Conservation (phyloP, 2,888 invertebrate species). For the Diloba caeruleocephala region DNA sequence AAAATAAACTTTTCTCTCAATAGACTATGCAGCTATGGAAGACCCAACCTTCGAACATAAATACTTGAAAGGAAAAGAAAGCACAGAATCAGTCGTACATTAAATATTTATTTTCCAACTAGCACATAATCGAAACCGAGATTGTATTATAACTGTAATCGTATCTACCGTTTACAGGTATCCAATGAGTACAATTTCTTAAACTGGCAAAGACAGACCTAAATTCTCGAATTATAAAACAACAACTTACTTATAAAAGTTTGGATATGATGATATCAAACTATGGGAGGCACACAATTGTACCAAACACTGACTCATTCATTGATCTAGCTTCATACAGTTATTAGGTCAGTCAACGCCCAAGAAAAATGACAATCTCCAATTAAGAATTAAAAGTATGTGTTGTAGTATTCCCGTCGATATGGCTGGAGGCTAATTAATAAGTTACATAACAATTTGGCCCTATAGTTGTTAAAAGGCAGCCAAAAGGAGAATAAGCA, state of each 20-base stretch:
- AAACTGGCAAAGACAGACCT: slow-evolving; percentile 3
- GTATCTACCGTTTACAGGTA: slow-evolving; percentile 4
- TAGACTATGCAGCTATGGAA: neutral
- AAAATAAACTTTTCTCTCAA: neutral
- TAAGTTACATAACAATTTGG: slow-evolving; percentile 72
- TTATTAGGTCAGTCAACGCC: slow-evolving; percentile 59
- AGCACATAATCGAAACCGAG: slow-evolving; percentile 17
- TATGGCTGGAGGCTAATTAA: slow-evolving; percentile 57
- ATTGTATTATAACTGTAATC: slow-evolving; percentile 15
- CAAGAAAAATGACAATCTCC: slow-evolving; percentile 61
- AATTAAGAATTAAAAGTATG: slow-evolving; percentile 59
- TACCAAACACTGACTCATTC: slow-evolving; percentile 67
- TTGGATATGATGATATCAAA: slow-evolving; percentile 56
- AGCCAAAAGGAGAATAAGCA: slow-evolving; percentile 71
- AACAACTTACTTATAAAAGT: slow-evolving; percentile 18
- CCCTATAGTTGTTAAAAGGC: slow-evolving; percentile 69
- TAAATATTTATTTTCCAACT: slow-evolving; percentile 17
- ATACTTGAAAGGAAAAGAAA: slow-evolving; percentile 3
- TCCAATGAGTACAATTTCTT: slow-evolving; percentile 3
- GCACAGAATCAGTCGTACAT: slow-evolving; percentile 1
- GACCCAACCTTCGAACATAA: neutral
- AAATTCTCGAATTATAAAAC: slow-evolving; percentile 24
- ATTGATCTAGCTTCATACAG: slow-evolving; percentile 52
- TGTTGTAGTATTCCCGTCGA: slow-evolving; percentile 45
- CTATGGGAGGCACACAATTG: slow-evolving; percentile 62